Evolutionary conservation across 1,140 invertebrate genomes (phyloP).

Genomic region (Megathymus violae): DNA sequence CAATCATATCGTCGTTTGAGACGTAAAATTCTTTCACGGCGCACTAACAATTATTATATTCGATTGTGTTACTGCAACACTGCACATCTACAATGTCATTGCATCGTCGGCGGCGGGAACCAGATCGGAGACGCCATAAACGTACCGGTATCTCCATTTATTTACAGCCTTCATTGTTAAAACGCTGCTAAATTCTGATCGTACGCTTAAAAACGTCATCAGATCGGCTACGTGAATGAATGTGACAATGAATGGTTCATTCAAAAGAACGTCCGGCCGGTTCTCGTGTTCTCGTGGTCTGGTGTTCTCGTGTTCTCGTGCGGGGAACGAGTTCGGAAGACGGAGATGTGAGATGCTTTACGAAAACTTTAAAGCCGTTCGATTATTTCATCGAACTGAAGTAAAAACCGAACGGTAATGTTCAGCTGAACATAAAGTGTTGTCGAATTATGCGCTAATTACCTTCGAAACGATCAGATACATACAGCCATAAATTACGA

Average conservation of each 20-base stretch:
- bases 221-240: slow-evolving; percentile 22
- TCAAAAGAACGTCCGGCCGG: slow-evolving; percentile 30
- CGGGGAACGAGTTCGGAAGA: slow-evolving; percentile 13
- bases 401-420: slow-evolving; percentile 1
- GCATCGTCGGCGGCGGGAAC: too few species aligned
- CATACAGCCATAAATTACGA: too few species aligned
- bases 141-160: too few species aligned
- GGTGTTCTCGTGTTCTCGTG: too few species aligned
- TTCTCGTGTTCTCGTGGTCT: too few species aligned
- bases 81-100: too few species aligned
- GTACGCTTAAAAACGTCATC: slow-evolving; percentile 16
- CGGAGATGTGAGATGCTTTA: neutral
- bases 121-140: too few species aligned
- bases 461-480: too few species aligned
- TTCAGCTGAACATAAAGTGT: neutral
- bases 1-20: too few species aligned
- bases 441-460: slow-evolving; percentile 6
- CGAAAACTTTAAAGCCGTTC: slow-evolving; percentile 8
- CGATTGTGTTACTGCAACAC: too few species aligned
- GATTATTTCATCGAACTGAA: slow-evolving; percentile 8
- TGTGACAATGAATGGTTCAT: slow-evolving; percentile 43
- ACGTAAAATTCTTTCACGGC: too few species aligned
- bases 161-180: neutral
- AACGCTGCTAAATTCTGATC: slow-evolving; percentile 9
- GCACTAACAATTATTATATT: too few species aligned